A percentile compares a stretch with the other conserved stretches of the same genome.
Conservation (phyloP, 1,140 invertebrate species). For the Araneus ventricosus region DNA sequence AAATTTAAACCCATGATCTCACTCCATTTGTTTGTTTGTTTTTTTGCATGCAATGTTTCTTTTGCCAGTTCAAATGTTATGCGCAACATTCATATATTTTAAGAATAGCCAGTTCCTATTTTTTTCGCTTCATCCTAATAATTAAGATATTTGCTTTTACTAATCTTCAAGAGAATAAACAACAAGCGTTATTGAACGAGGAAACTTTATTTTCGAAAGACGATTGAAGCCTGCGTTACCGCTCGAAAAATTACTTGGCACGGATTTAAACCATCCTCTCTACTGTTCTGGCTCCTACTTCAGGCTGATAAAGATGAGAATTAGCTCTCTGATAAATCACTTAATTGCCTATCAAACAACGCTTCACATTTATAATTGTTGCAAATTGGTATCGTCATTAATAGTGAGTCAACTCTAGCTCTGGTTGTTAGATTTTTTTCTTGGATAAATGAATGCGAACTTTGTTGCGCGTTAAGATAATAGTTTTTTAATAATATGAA, state of each 20-base stretch:
- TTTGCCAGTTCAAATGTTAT: no score
- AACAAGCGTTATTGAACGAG: background rate
- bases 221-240: background rate
- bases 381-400: conserved; percentile 2
- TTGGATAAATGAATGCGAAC: background rate
- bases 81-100: no score
- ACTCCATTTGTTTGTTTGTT: no score
- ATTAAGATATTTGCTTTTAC: no score
- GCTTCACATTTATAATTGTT: background rate
- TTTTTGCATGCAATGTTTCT: no score
- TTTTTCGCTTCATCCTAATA: no score
- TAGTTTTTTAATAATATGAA: background rate
- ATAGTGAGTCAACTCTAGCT: background rate
- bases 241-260: background rate
- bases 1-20: no score
- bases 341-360: background rate
- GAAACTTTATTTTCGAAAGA: background rate
- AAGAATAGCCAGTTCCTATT: no score
- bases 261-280: background rate
- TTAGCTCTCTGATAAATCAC: background rate
- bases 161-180: no score
- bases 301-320: background rate
- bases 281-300: background rate
- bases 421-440: background rate
- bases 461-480: background rate